A percentile compares a stretch with the other conserved stretches of the same genome.
phyloP scores from a whole-genome alignment of 2,888 invertebrate species.

The Crossocerus cetratus region DNA sequence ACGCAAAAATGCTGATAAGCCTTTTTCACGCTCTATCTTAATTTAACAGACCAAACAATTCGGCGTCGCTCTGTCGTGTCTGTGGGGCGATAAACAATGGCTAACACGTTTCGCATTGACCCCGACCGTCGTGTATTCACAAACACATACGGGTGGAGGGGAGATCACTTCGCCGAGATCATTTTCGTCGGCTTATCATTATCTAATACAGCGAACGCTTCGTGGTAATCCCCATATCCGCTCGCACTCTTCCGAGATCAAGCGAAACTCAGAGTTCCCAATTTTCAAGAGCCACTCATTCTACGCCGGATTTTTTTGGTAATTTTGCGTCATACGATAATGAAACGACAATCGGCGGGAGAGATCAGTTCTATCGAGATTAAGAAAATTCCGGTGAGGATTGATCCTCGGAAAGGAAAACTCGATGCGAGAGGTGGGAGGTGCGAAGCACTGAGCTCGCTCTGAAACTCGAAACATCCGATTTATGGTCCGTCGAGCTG shows the following conservation, averaged over 20 bases:
- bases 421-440: neutral
- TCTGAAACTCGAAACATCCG: slow-evolving; percentile 44
- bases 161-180: neutral
- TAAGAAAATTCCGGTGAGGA: no score
- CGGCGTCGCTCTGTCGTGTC: slow-evolving; percentile 23
- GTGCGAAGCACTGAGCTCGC: neutral
- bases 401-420: slow-evolving; percentile 1
- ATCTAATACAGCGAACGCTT: no score
- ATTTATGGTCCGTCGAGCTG: slow-evolving; percentile 39
- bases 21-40: neutral
- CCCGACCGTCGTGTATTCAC: slow-evolving; percentile 17
- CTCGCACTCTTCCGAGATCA: no score
- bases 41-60: slow-evolving; percentile 22
- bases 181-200: neutral
- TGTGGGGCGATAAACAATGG: slow-evolving; percentile 35
- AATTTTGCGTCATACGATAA: no score
- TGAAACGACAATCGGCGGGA: no score
- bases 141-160: neutral
- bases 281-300: no score
- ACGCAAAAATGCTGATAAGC: slow-evolving; percentile 30
- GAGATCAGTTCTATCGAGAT: no score
- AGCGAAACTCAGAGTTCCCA: no score
- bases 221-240: no score
- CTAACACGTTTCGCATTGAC: slow-evolving; percentile 17
- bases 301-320: no score